A percentile compares a stretch with the other conserved stretches of the same genome.
phyloP scores from a whole-genome alignment of 2,888 invertebrate species.

The Drosophila siamana region DNA sequence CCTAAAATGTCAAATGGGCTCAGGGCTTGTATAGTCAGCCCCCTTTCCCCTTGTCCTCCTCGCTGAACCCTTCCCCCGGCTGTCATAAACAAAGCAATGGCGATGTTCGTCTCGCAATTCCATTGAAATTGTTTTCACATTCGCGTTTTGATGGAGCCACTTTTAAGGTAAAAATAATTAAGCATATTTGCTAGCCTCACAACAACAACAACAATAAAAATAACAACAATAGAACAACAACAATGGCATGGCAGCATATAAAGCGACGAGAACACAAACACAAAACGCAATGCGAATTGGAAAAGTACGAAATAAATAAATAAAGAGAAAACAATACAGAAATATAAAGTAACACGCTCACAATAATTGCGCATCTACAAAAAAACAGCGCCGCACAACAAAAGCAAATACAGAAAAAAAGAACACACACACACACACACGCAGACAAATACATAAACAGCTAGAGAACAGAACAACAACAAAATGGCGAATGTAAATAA shows the following conservation, averaged over 20 bases:
- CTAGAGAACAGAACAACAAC: slow-evolving; percentile 37
- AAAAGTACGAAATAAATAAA: slow-evolving; percentile 58
- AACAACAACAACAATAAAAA: slow-evolving; percentile 38
- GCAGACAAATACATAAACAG: slow-evolving; percentile 29
- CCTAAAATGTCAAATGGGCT: slow-evolving; percentile 78
- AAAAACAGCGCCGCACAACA: slow-evolving; percentile 56
- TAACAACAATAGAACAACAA: slow-evolving; percentile 8
- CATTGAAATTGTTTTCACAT: slow-evolving; percentile 73
- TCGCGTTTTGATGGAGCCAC: slow-evolving; percentile 74
- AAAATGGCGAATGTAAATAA: slow-evolving; percentile 69
- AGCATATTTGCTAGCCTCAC: slow-evolving; percentile 73
- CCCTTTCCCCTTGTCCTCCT: slow-evolving; percentile 2
- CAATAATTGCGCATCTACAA: slow-evolving; percentile 82
- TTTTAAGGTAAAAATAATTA: slow-evolving; percentile 83
- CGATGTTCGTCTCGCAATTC: slow-evolving; percentile 24
- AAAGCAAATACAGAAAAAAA: slow-evolving; percentile 62
- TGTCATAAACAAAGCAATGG: slow-evolving; percentile 14
- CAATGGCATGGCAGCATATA: slow-evolving; percentile 52
- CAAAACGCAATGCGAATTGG: slow-evolving; percentile 70
- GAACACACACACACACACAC: slow-evolving; percentile 22
- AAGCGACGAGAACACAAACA: slow-evolving; percentile 52
- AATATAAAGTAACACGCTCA: slow-evolving; percentile 77
- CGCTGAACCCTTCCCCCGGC: not conserved
- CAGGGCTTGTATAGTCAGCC: slow-evolving; percentile 52
- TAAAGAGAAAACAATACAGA: slow-evolving; percentile 61